Base-by-base conservation (phyloP, 2,113 vertebrate species). In the Scartelaos histophorus region DNA sequence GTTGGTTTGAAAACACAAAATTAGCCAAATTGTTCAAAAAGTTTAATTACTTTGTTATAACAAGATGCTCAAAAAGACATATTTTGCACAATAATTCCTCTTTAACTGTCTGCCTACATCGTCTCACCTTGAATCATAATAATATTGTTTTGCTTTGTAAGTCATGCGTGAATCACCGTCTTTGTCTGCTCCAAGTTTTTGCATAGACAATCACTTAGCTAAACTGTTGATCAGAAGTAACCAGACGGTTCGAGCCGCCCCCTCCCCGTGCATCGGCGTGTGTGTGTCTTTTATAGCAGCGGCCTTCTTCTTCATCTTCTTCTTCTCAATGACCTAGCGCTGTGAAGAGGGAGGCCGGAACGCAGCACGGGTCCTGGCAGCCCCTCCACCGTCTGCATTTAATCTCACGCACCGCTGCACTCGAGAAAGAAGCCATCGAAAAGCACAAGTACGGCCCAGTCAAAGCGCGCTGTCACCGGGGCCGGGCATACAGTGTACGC, bases 381-480 rank as follows among this genome's bases (percentile, higher is more conserved):
- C 81, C 86, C 87, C 86, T 83, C 81, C 78, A 58, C 56, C 78
- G 82, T 85, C 85, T 79, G 85, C 83, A 67, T 84, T 87, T 89
- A 89, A 89, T 89, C 76, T 81, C 73, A 84, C 61, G 69, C 76
- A 82, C 73, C 75, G 58, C 13, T 81, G 82, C 81, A 74, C 82
- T 74, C 75, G 75, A 85, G 80, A 87, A 81, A 76, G 47, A 46
- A 57, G 49, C 66, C 71, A 86, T 83, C 81, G 81, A 74, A 82
- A 70, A 58, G 71, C 38, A 79, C 71, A 82, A 84, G 78, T 80
- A 10, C 38, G 7, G 79, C 70, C 71, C 61, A 67, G 83, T 80
- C 78, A 82, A 47, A 58, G 4, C 74, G 38, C 74, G 21, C 66
- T 53, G 51, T 71, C 74, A 75, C 70, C n/a, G 70, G 35, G 53